Percentiles rank a stretch among this genome's conserved stretches.
Evolutionary conservation across 2,113 vertebrate species (phyloP).

Genomic region (Oophaga pumilio): DNA sequence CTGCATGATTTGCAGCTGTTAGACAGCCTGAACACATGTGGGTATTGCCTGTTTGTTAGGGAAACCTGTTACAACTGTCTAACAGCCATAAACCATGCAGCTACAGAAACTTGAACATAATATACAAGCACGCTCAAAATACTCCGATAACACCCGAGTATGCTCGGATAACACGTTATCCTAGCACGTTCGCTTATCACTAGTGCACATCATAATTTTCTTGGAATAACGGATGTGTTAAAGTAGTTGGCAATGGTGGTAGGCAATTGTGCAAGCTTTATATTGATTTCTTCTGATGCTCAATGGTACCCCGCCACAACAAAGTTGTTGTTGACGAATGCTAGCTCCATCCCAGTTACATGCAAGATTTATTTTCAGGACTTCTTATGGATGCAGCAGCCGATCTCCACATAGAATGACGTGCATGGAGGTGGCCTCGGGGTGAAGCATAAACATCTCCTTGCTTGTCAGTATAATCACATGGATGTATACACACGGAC

Average conservation of each 20-base stretch:
- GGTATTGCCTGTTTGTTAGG: too few relatives aligned
- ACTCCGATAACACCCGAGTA: too few relatives aligned
- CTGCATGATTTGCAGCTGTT: too few relatives aligned
- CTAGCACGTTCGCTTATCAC: too few relatives aligned
- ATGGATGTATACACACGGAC: conserved; percentile 16
- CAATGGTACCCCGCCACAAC: not conserved
- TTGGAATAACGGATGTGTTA: too few relatives aligned
- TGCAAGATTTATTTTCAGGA: not conserved
- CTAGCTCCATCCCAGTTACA: not conserved
- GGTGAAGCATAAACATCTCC: conserved; percentile 4
- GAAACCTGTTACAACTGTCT: too few relatives aligned
- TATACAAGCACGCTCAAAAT: too few relatives aligned
- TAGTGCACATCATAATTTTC: too few relatives aligned
- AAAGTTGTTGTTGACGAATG: not conserved
- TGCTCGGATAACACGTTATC: too few relatives aligned
- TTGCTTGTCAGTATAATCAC: conserved; percentile 1
- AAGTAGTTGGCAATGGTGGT: not conserved
- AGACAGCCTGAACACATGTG: too few relatives aligned
- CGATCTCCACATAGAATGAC: not conserved
- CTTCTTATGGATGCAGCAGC: not conserved
- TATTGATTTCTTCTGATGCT: not conserved
- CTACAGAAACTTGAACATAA: too few relatives aligned
- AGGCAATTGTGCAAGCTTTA: not conserved
- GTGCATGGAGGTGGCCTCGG: not conserved
- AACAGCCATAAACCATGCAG: too few relatives aligned